Percentiles rank a stretch among this genome's conserved stretches.
These are phyloP conservation scores for Heliconius congener DNA, from an alignment of 1,140 invertebrate genomes.

Conservation along the genomic window DNA sequence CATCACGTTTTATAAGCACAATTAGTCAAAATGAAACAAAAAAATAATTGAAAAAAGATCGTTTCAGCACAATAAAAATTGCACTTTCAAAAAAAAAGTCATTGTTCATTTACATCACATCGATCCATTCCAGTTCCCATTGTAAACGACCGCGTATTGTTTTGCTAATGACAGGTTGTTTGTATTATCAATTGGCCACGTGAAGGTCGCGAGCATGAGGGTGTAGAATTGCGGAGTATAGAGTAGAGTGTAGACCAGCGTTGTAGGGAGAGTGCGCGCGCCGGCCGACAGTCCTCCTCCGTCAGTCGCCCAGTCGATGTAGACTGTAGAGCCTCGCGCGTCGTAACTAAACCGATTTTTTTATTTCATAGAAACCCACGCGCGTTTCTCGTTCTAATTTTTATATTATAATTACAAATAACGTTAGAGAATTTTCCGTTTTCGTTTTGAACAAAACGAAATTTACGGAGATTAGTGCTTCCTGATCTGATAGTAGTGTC, in stretches of 20 bases:
- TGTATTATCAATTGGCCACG: constrained; percentile 35
- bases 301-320: constrained; percentile 66
- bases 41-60: neutral
- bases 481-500: constrained; percentile 26
- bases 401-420: constrained; percentile 23
- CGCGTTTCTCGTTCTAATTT: constrained; percentile 42
- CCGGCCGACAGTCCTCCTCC: constrained; percentile 30
- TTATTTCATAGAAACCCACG: constrained; percentile 33
- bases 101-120: neutral
- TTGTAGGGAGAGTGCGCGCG: constrained; percentile 62
- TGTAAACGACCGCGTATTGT: constrained; percentile 20
- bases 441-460: constrained; percentile 37
- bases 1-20: neutral
- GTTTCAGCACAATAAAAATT: neutral
- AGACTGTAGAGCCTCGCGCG: constrained; percentile 60
- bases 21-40: neutral
- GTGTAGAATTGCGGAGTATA: constrained; percentile 9
- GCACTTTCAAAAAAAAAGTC: neutral
- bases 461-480: constrained; percentile 33
- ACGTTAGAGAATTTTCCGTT: constrained; percentile 21
- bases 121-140: neutral
- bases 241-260: constrained; percentile 43
- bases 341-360: constrained; percentile 44
- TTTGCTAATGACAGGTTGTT: constrained; percentile 37
- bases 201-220: constrained; percentile 52